These are phyloP conservation scores for Pentalonia nigronervosa DNA, from an alignment of 1,140 invertebrate species.

Conservation along the genomic window DNA sequence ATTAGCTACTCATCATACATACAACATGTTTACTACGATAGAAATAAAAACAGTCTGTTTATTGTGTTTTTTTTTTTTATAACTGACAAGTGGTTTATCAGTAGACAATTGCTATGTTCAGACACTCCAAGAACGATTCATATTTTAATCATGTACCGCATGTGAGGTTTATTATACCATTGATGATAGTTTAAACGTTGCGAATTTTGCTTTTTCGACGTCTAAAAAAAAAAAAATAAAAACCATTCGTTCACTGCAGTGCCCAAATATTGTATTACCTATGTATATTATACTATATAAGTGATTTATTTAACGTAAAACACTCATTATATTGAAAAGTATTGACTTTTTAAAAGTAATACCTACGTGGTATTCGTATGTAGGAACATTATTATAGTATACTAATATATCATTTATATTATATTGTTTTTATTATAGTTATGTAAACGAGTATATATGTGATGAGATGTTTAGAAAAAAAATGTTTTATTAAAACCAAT, in stretches of 20 bases:
- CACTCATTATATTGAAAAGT: no score
- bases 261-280: not conserved
- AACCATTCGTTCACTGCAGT: not conserved
- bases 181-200: not conserved
- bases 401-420: not conserved
- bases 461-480: slow-evolving; percentile 44
- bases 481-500: slow-evolving; percentile 43
- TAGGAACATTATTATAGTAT: not conserved
- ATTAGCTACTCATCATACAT: not conserved
- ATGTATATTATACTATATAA: not conserved
- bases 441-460: not conserved
- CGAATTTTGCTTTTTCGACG: not conserved
- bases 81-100: not conserved
- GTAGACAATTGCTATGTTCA: not conserved
- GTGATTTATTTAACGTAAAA: no score
- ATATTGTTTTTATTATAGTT: slow-evolving; percentile 14
- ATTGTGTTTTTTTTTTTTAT: not conserved
- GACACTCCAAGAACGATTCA: not conserved
- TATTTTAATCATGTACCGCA: not conserved
- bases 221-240: not conserved
- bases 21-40: not conserved
- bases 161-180: no score
- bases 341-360: not conserved
- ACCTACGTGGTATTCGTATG: not conserved
- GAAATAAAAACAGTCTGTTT: not conserved